Base-by-base conservation (phyloP, 92 coral and sea anemone species). In the Parazoanthus atlanticus region DNA sequence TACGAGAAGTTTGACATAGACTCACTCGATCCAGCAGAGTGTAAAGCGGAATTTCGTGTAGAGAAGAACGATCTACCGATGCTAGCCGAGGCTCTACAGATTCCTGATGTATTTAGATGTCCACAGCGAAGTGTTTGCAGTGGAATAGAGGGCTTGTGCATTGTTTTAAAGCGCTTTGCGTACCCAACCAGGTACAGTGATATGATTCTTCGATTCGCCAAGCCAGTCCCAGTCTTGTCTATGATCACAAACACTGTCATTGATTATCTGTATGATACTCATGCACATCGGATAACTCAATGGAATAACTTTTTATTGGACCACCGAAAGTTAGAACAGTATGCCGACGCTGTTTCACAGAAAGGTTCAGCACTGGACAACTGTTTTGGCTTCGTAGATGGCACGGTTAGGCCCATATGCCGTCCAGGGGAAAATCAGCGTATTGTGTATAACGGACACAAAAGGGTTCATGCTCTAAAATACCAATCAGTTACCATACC, bases 71-170 rank as follows among this genome's bases (percentile, higher is more conserved):
- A 72, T 72, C 38, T 72, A 72, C 38, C 76, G 11, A 72, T 72
- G 76, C 19, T 72, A 28, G 38, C 38, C 16, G 38, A 72, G 17
- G 17, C 40, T 72, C 76, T 72, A 72, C 38, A 9, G 5, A 72
- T 72, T 72, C 76, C 76, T 23, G 16, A 71, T 71, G 76, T 72
- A 29, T 72, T 29, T 72, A 72, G 17, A 72, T 72, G 76, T 72
- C 76, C 76, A 72, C 36, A 72, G 76, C 76, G 41, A 72, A 72
- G 76, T 72, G 76, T 71, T 71, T 71, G 76, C 76, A 71, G 76
- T 72, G 76, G 76, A 72, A 12, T 29, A 29, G 76, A 28, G 76
- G 36, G 76, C 19, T 29, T 72, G 38, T 72, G 41, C 16, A 29
- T 72, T 72, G 76, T 72, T 72, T 72, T 72, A 72, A 72, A 72